Evolutionary conservation across 2,888 invertebrate genomes (phyloP).

Genomic region (Xestia c-nigrum): DNA sequence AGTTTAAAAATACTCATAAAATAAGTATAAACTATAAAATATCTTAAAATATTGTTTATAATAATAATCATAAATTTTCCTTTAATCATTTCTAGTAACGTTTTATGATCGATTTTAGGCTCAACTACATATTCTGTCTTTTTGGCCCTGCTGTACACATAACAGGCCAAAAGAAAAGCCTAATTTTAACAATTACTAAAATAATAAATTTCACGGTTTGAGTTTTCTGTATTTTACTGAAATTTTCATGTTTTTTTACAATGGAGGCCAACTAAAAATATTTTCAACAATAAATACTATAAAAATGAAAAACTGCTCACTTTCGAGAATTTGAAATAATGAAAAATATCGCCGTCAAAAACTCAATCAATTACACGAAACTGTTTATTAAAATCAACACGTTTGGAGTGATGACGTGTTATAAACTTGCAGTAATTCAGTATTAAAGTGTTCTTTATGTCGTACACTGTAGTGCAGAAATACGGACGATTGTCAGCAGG

Average conservation of each 20-base stretch:
- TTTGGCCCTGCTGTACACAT: no score
- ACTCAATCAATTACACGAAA: conserved; percentile 19
- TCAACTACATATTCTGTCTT: no score
- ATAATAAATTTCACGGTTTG: neutral
- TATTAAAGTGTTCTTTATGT: conserved; percentile 37
- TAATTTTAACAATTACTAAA: neutral
- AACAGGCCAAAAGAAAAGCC: neutral
- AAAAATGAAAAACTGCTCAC: conserved; percentile 38
- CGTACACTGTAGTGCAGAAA: conserved; percentile 40
- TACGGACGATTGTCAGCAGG: conserved; percentile 50
- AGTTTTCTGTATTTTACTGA: neutral
- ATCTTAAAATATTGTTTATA: no score
- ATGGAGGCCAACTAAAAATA: conserved; percentile 23
- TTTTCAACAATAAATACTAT: conserved; percentile 31
- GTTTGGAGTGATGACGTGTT: conserved; percentile 32
- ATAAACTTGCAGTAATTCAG: conserved; percentile 21
- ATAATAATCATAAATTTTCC: no score
- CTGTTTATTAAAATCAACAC: conserved; percentile 29
- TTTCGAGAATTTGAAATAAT: conserved; percentile 9
- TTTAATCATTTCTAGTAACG: no score
- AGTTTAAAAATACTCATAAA: no score
- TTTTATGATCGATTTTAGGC: no score
- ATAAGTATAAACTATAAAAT: neutral
- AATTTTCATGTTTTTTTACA: conserved; percentile 2
- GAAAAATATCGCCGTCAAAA: conserved; percentile 28